Conservation (phyloP, 2,888 invertebrate genomes). For the Leptopterna dolabrata region DNA sequence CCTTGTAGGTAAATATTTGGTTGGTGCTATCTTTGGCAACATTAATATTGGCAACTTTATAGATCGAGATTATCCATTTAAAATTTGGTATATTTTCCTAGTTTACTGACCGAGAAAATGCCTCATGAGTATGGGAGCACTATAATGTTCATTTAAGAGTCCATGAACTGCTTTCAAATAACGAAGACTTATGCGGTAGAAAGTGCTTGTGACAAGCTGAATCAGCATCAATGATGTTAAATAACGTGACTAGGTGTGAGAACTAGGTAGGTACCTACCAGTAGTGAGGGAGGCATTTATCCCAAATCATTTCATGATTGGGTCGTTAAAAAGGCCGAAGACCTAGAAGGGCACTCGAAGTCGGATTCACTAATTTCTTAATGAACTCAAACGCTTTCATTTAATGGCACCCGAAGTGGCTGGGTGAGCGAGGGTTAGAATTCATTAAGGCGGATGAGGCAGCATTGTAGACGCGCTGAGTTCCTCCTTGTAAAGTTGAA, state of each 20-base stretch:
- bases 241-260: constrained; percentile 7
- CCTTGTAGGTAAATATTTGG: too few relatives aligned
- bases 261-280: neutral
- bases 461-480: neutral
- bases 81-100: too few relatives aligned
- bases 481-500: neutral
- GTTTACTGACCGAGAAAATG: too few relatives aligned
- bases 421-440: neutral
- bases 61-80: too few relatives aligned
- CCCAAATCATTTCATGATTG: neutral
- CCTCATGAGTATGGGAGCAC: too few relatives aligned
- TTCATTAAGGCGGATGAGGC: constrained; percentile 11
- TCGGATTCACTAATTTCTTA: constrained; percentile 11
- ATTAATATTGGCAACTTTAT: too few relatives aligned
- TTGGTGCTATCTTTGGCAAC: too few relatives aligned
- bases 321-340: constrained; percentile 2
- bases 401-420: neutral
- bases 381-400: constrained; percentile 3
- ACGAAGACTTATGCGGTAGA: neutral
- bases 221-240: neutral
- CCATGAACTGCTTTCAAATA: neutral
- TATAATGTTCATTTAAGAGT: neutral
- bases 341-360: constrained; percentile 8
- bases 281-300: neutral
- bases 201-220: neutral